Conservation (phyloP, 37 sponge, comb jelly and placozoan species). For the Lycopodina hypogea region DNA sequence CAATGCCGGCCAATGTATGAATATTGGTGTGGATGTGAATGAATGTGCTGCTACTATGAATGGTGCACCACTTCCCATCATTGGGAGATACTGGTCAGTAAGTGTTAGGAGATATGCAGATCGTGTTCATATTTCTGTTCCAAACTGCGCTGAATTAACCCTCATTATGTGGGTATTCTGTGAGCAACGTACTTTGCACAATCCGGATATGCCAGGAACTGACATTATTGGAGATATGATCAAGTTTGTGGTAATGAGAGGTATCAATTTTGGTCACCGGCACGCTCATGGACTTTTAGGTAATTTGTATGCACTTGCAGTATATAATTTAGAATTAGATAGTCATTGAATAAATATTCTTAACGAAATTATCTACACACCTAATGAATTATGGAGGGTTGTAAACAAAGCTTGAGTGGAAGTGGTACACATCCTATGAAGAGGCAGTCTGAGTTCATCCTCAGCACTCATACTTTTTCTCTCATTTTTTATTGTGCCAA, state of each 20-base stretch:
- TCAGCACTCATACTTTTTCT: too few species aligned
- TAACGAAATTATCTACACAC: neutral
- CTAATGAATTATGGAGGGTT: neutral
- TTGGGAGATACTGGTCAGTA: neutral
- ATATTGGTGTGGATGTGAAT: slow-evolving; percentile 31
- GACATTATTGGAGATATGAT: slow-evolving; percentile 25
- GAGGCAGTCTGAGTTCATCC: too few species aligned
- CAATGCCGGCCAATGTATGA: slow-evolving; percentile 12
- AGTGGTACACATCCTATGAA: neutral
- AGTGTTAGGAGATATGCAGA: slow-evolving; percentile 7
- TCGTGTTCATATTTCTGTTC: slow-evolving; percentile 61
- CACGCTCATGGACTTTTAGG: slow-evolving; percentile 73
- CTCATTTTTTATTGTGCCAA: too few species aligned
- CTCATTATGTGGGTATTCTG: slow-evolving; percentile 81
- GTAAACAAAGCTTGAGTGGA: neutral
- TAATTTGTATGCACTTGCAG: slow-evolving; percentile 4
- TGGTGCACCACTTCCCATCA: neutral
- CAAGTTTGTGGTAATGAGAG: slow-evolving; percentile 66
- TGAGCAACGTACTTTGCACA: neutral
- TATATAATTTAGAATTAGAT: neutral
- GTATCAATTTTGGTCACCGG: slow-evolving; percentile 52
- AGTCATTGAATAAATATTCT: neutral
- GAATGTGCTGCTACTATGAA: slow-evolving; percentile 34
- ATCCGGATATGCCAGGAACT: slow-evolving; percentile 1
- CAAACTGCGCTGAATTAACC: slow-evolving; percentile 61